phyloP scores from a whole-genome alignment of 2,888 invertebrate genomes.

The Steinernema hermaphroditum region DNA sequence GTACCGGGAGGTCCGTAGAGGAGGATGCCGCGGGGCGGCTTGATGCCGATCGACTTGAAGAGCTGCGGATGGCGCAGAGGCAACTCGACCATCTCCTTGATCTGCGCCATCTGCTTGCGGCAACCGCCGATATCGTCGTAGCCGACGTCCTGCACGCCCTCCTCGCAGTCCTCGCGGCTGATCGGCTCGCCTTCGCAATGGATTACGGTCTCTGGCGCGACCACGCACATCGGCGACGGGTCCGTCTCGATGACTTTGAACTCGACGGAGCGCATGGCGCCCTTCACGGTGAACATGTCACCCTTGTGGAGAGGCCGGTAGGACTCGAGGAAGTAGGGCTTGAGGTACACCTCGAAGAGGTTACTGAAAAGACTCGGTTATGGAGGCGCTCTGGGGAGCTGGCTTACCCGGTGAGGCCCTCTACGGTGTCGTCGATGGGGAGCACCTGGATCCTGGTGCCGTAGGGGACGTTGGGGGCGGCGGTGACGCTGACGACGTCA shows the following conservation, averaged over 20 bases:
- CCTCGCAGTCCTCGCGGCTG: conserved; percentile 97
- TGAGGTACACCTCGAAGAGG: conserved; percentile 93
- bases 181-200: conserved; percentile 99
- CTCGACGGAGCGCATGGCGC: conserved; percentile 97
- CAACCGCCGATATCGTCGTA: conserved; percentile 99
- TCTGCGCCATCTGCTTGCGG: conserved; percentile 96
- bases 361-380: conserved; percentile 70
- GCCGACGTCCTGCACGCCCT: conserved; percentile 93
- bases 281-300: conserved; percentile 94
- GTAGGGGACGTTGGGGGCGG: conserved; percentile 94
- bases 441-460: conserved; percentile 95
- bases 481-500: conserved; percentile 88
- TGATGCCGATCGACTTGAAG: conserved; percentile 98
- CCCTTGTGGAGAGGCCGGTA: conserved; percentile 94
- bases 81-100: conserved; percentile 99
- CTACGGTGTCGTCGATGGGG: conserved; percentile 97
- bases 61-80: conserved; percentile 95
- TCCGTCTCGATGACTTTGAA: conserved; percentile 98
- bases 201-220: conserved; percentile 97
- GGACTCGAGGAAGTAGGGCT: conserved; percentile 98
- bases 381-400: background rate
- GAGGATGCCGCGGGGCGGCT: conserved; percentile 93
- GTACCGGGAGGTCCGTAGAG: conserved; percentile 87
- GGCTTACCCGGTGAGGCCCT: conserved; percentile 89
- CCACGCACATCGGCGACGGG: conserved; percentile 95